Percentiles rank a stretch among this genome's conserved stretches.
Evolutionary conservation across 2,797 vertebrate genomes (phyloP).

Genomic region (Iguana delicatissima): DNA sequence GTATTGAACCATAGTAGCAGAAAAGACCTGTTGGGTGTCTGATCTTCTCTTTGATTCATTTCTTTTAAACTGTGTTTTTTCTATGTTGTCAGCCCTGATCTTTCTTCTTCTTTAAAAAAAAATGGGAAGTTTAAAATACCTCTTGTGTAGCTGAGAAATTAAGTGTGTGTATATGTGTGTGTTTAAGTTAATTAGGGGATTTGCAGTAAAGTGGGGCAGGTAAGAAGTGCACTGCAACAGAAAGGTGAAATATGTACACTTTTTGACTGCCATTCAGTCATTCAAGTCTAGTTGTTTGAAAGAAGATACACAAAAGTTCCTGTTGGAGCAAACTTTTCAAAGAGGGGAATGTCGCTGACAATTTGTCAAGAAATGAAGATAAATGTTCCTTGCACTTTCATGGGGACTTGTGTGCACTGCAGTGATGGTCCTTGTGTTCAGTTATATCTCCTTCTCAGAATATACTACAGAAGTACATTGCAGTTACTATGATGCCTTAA

Average conservation of each 20-base stretch:
- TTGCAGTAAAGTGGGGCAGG: not conserved
- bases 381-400: not conserved
- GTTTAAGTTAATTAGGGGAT: not conserved
- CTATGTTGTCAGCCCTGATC: not conserved
- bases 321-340: not conserved
- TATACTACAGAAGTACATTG: not conserved
- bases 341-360: not conserved
- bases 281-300: not conserved
- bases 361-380: not conserved
- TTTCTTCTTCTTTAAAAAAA: not conserved
- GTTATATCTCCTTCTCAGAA: not conserved
- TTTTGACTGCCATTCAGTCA: not conserved
- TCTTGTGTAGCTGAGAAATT: not conserved
- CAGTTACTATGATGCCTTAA: not conserved
- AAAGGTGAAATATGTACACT: not conserved
- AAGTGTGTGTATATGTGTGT: not conserved
- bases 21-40: not conserved
- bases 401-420: not conserved
- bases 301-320: not conserved
- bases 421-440: not conserved
- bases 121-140: not conserved
- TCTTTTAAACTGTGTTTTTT: not conserved
- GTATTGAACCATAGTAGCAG: not conserved
- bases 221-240: not conserved
- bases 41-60: not conserved